Evolutionary conservation across 2,797 vertebrate genomes (phyloP).

Genomic region (Acridotheres tristis): DNA sequence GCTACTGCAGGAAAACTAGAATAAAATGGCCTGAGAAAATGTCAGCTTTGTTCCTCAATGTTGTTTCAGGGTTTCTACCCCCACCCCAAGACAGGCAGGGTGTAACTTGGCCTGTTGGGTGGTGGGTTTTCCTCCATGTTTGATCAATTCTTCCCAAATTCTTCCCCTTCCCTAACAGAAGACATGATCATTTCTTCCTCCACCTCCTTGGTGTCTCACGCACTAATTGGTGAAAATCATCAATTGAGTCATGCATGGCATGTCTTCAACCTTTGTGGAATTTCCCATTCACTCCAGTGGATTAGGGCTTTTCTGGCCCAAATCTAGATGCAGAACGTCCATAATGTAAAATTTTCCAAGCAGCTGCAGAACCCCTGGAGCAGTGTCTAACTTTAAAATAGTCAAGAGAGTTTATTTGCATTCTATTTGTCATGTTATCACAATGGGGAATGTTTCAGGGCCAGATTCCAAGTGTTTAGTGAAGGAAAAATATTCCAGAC

Average conservation of each 20-base stretch:
- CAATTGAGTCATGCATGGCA: rapidly evolving
- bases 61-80: neutral
- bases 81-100: neutral
- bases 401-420: neutral
- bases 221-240: neutral
- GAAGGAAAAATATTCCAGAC: neutral
- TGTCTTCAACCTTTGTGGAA: neutral
- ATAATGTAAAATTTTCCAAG: neutral
- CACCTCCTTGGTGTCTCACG: neutral
- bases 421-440: neutral
- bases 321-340: neutral
- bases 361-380: neutral
- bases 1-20: neutral
- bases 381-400: neutral
- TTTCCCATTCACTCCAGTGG: neutral
- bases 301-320: neutral
- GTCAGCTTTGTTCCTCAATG: neutral
- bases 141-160: neutral
- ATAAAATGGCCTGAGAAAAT: neutral
- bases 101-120: neutral
- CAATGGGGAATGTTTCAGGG: neutral
- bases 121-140: neutral
- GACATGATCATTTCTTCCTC: neutral
- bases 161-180: neutral
- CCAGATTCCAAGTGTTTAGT: neutral